These are phyloP conservation scores for Spilarctia lutea DNA, from an alignment of 2,888 invertebrate species.

Conservation along the genomic window DNA sequence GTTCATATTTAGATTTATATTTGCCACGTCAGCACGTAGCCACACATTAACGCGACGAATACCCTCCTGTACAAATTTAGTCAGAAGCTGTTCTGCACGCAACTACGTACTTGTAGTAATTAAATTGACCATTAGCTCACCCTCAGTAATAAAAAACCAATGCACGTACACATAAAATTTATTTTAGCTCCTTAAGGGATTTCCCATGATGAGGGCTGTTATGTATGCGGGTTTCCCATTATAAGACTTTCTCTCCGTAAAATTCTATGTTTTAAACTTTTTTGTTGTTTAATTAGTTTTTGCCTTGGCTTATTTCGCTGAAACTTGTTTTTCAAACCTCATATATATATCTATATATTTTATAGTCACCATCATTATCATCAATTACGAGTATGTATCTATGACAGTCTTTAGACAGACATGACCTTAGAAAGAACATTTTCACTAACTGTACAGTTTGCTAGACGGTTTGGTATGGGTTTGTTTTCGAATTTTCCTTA, in stretches of 20 bases:
- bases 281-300: neutral
- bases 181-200: constrained; percentile 36
- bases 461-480: no score
- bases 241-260: neutral
- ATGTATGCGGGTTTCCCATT: constrained; percentile 8
- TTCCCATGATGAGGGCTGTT: constrained; percentile 38
- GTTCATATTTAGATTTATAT: neutral
- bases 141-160: constrained; percentile 42
- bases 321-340: no score
- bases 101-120: constrained; percentile 38
- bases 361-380: no score
- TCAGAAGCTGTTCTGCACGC: constrained; percentile 32
- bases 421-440: no score
- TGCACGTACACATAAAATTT: constrained; percentile 31
- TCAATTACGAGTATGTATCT: no score
- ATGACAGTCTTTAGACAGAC: no score
- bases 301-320: no score
- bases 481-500: no score
- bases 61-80: neutral
- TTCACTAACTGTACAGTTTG: no score
- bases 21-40: neutral
- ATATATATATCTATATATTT: no score
- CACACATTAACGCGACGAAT: neutral
- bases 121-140: constrained; percentile 49
- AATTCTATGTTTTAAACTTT: neutral